phyloP scores from a whole-genome alignment of 2,113 vertebrate genomes.

The Excalfactoria chinensis region DNA sequence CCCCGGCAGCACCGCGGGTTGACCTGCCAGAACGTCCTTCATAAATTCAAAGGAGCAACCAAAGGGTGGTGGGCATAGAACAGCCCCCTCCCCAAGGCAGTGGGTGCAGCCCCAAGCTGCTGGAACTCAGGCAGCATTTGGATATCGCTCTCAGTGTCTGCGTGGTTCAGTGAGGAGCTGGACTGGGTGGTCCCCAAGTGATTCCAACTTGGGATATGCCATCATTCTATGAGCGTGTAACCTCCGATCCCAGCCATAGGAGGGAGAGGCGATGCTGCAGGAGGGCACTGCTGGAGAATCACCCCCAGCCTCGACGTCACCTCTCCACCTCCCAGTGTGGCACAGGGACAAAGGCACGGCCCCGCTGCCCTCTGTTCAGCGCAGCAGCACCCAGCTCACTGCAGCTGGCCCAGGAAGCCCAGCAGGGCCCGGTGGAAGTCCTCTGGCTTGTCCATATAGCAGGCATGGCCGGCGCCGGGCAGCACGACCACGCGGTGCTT shows the following conservation, averaged over 20 bases:
- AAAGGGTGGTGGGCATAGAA: no score
- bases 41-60: not conserved
- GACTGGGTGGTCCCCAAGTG: no score
- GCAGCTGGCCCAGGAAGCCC: conserved; percentile 85
- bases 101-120: not conserved
- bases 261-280: not conserved
- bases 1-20: no score
- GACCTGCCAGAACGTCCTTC: no score
- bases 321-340: no score
- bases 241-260: not conserved
- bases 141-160: not conserved
- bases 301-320: not conserved
- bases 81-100: no score
- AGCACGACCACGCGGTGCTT: conserved; percentile 82
- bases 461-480: conserved; percentile 86
- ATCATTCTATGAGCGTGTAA: not conserved
- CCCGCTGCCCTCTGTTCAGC: rapidly evolving
- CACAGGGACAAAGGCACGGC: not conserved
- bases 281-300: not conserved
- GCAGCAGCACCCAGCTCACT: conserved; percentile 21
- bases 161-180: no score
- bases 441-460: conserved; percentile 92
- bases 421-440: conserved; percentile 90
- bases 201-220: not conserved
- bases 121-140: no score